These are phyloP conservation scores for Rosalia funebris DNA, from an alignment of 2,888 invertebrate species.

Conservation along the genomic window DNA sequence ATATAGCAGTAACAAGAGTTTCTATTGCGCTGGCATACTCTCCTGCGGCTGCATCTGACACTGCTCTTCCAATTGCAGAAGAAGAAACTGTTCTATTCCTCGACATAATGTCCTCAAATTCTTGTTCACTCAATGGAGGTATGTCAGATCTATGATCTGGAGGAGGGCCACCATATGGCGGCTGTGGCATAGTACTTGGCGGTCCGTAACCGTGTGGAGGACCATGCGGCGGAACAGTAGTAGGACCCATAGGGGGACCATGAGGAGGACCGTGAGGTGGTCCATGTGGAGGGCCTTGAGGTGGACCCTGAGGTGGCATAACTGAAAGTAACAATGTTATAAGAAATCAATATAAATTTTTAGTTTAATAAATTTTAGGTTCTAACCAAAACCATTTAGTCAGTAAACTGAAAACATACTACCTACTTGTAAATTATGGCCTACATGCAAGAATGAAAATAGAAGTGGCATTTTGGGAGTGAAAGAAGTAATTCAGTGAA, in stretches of 20 bases:
- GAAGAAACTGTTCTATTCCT: slow-evolving; percentile 97
- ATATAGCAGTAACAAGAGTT: slow-evolving; percentile 98
- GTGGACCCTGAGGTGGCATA: slow-evolving; percentile 74
- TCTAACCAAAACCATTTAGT: too few relatives aligned
- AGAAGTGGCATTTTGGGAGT: too few relatives aligned
- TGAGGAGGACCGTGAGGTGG: slow-evolving; percentile 72
- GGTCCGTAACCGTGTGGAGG: slow-evolving; percentile 70
- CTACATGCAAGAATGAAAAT: not conserved
- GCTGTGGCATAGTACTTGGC: slow-evolving; percentile 61
- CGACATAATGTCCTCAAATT: slow-evolving; percentile 98
- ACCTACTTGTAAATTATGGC: too few relatives aligned
- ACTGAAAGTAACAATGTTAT: slow-evolving; percentile 30
- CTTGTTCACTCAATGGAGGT: slow-evolving; percentile 85
- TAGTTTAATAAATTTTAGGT: too few relatives aligned
- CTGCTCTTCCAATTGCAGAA: slow-evolving; percentile 93
- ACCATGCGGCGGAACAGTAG: slow-evolving; percentile 62
- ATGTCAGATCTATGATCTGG: slow-evolving; percentile 68
- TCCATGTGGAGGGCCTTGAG: slow-evolving; percentile 70
- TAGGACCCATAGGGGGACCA: slow-evolving; percentile 73
- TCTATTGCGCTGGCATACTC: slow-evolving; percentile 99
- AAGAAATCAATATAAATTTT: not conserved
- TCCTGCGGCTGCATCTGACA: slow-evolving; percentile 96
- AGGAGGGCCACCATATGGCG: slow-evolving; percentile 72
- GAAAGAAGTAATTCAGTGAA: too few relatives aligned
- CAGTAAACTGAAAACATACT: too few relatives aligned